A percentile compares a stretch with the other conserved stretches of the same genome.
These are phyloP conservation scores for Apolygus lucorum DNA, from an alignment of 1,140 invertebrate species.

Conservation along the genomic window DNA sequence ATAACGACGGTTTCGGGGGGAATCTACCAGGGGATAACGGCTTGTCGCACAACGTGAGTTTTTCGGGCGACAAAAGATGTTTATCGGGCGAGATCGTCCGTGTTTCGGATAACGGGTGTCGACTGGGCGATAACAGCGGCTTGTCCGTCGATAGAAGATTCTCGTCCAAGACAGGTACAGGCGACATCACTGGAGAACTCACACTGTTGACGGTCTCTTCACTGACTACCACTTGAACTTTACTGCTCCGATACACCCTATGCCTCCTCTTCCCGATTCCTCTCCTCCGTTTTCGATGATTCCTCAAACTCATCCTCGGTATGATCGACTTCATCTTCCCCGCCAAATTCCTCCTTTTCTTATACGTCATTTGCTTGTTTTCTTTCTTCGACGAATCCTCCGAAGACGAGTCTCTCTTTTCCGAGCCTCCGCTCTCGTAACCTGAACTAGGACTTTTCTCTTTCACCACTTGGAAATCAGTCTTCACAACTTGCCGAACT, in stretches of 20 bases:
- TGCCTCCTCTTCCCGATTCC: conserved; percentile 13
- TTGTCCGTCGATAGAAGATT: background rate
- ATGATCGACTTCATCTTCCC: background rate
- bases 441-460: conserved; percentile 13
- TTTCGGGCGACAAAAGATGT: too few relatives aligned
- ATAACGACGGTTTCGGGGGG: too few relatives aligned
- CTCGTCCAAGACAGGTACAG: background rate
- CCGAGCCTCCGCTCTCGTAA: conserved; percentile 5
- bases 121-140: background rate
- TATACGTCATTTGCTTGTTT: conserved; percentile 19
- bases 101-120: too few relatives aligned
- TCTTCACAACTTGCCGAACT: conserved; percentile 34
- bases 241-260: background rate
- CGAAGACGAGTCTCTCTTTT: conserved; percentile 14
- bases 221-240: background rate
- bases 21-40: too few relatives aligned
- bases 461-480: background rate
- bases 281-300: conserved; percentile 16
- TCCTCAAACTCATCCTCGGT: background rate
- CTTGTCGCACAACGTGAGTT: too few relatives aligned
- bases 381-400: conserved; percentile 27
- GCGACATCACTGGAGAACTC: background rate
- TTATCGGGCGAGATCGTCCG: too few relatives aligned
- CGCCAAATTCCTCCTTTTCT: background rate
- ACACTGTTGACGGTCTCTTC: background rate